Conservation (phyloP, 2,113 vertebrate genomes). For the Neolamprologus longior region DNA sequence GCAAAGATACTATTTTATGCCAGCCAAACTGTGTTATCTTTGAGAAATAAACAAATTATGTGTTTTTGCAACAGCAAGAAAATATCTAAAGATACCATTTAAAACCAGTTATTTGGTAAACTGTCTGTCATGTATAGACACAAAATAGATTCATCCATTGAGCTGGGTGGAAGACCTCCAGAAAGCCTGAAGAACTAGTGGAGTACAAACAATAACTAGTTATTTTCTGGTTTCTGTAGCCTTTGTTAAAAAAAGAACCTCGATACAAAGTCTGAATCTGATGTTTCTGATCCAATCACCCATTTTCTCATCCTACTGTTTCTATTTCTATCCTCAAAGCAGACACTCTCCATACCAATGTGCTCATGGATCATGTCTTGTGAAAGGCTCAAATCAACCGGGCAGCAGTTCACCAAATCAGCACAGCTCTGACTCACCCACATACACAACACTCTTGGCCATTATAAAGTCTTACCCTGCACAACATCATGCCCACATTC, state of each 20-base stretch:
- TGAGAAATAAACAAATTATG: background rate
- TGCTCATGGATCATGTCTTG: conserved; percentile 24
- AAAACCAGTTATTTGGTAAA: background rate
- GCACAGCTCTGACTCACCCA: background rate
- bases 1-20: background rate
- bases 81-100: background rate
- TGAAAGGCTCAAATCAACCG: conserved; percentile 7
- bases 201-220: background rate
- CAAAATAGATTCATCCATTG: background rate
- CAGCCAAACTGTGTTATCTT: background rate
- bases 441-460: background rate
- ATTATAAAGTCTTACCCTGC: background rate
- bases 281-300: background rate
- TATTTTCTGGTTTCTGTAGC: background rate
- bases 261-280: background rate
- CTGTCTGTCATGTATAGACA: background rate
- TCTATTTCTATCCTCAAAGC: background rate
- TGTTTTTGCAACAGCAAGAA: background rate
- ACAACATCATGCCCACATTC: background rate
- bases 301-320: background rate
- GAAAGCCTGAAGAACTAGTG: background rate
- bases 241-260: background rate
- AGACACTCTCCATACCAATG: conserved; percentile 7
- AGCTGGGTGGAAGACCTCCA: background rate
- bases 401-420: background rate